Evolutionary conservation across 2,888 invertebrate species (phyloP), one percentile per base, ranked within the genome.

Genomic region (Drosophila eohydei): DNA sequence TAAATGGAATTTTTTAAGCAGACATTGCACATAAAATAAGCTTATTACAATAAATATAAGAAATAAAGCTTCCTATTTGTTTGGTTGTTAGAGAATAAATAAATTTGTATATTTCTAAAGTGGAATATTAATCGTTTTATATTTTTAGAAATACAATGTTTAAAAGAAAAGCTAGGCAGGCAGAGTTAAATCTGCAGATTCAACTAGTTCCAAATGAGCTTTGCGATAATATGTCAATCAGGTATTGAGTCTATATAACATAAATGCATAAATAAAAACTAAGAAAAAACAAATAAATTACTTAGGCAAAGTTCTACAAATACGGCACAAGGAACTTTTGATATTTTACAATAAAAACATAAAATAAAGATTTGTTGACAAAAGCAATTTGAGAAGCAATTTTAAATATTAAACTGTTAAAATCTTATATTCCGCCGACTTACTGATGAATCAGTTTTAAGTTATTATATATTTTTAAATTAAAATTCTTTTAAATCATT

Each of bases 271-370:
- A 38, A 34, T 52, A 32, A 48, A 48, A 40, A n/a, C 30, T 38
- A 26, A 38, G 62, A 56, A 9, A 62, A 63, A 28, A 61, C 43
- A 52, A 52, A 64, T 75, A 70, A 66, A 66, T 77, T 71, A 77
- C 71, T 79, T 66, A 77, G 43, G 38, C 56, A 51, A 65, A 48
- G 34, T 28, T 40, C 56, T 63, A 62, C 61, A 55, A 54, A 57
- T 83, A 83, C 88, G 88, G 72, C 88, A 83, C 83, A 80, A 86
- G 87, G 83, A 86, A 86, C 88, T 58, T 41, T 70, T 41, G 59
- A 36, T 54, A 43, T 30, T 34, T 41, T 43, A 41, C 57, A 63
- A 71, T 50, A 67, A 66, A 30, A 68, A 54, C 26, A 11, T 40
- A 11, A 28, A 40, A 54, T 54, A 36, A 40, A 46, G 9, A 36